Conservation (phyloP, 2,888 invertebrate species). For the Xanthia togata region DNA sequence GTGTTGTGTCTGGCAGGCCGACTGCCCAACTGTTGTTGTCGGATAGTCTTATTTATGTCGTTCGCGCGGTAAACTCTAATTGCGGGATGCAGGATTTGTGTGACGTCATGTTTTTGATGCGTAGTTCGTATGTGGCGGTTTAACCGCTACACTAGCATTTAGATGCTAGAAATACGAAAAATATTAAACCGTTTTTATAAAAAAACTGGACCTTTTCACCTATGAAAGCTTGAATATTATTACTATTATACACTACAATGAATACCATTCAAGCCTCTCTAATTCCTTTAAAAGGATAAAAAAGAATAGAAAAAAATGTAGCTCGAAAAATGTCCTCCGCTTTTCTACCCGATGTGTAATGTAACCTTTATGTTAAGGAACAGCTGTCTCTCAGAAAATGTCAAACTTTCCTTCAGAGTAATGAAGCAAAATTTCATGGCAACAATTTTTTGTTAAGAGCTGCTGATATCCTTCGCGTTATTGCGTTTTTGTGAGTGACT, state of each 20-base stretch:
- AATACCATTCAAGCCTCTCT: slow-evolving; percentile 22
- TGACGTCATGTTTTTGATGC: no score
- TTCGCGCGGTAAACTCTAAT: no score
- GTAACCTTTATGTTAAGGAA: slow-evolving; percentile 60
- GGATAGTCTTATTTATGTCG: no score
- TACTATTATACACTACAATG: slow-evolving; percentile 21
- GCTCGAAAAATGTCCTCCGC: slow-evolving; percentile 43
- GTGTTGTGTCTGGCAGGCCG: no score
- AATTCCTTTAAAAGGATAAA: slow-evolving; percentile 29
- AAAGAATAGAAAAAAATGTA: slow-evolving; percentile 24
- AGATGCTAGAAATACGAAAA: neutral
- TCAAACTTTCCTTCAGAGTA: slow-evolving; percentile 64
- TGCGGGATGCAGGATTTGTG: no score
- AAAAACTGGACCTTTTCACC: neutral
- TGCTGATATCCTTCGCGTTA: slow-evolving; percentile 32
- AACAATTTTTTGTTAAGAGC: slow-evolving; percentile 62
- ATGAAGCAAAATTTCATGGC: slow-evolving; percentile 67
- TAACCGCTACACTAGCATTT: no score
- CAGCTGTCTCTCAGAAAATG: slow-evolving; percentile 66
- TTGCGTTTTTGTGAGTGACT: slow-evolving; percentile 52
- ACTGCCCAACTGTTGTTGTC: no score
- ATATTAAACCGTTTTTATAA: neutral
- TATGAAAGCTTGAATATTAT: neutral
- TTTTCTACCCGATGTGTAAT: slow-evolving; percentile 53
- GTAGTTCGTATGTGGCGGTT: no score